phyloP scores from a whole-genome alignment of 2,797 vertebrate species.

The Malurus splendens region DNA sequence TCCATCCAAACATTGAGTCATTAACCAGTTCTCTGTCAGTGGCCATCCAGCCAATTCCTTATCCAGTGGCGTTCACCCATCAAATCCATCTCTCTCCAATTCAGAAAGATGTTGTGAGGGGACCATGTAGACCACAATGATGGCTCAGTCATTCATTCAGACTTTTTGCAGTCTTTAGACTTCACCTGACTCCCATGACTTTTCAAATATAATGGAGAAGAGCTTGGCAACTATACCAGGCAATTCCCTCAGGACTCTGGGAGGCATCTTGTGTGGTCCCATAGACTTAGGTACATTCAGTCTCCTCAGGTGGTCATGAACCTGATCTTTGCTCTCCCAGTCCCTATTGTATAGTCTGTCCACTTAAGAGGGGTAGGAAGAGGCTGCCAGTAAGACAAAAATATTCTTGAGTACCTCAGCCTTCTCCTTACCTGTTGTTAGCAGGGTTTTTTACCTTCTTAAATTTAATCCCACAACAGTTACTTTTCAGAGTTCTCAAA shows the following conservation, averaged over 20 bases:
- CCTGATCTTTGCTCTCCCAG: not conserved
- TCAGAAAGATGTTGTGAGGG: not conserved
- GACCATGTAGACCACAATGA: not conserved
- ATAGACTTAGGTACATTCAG: not conserved
- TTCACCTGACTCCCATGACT: not conserved
- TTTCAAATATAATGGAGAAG: not conserved
- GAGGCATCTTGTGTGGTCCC: not conserved
- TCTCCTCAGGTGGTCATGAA: not conserved
- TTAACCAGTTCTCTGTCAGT: not conserved
- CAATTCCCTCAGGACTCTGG: not conserved
- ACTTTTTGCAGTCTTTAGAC: not conserved
- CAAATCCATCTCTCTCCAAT: not conserved
- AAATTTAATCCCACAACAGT: not conserved
- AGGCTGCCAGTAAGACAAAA: not conserved
- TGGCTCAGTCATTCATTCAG: not conserved
- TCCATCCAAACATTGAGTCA: not conserved
- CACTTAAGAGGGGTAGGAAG: not conserved
- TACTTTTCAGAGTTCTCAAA: constrained; percentile 11
- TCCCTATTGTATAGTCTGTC: not conserved
- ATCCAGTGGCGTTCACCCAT: not conserved
- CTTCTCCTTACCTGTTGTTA: not conserved
- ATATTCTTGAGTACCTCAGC: not conserved
- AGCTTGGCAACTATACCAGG: not conserved
- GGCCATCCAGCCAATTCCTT: not conserved
- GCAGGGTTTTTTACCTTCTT: not conserved